Evolutionary conservation across 2,113 vertebrate genomes (phyloP), one percentile per base, ranked within the genome.

Genomic region (Cavia porcellus): DNA sequence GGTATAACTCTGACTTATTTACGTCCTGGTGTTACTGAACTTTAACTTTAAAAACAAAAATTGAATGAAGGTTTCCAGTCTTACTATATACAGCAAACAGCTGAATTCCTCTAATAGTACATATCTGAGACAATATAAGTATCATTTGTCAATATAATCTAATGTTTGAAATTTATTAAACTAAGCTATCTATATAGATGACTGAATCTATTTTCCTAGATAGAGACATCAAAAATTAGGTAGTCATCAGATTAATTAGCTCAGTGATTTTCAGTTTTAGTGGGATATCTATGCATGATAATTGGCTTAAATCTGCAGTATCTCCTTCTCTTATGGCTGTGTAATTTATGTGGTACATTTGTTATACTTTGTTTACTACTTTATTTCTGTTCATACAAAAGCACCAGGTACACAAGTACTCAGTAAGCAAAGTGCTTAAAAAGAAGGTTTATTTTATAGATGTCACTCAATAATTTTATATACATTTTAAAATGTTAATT

Each of bases 141-240:
- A 66, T 13, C 1, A 82, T 61, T 81, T 94, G 19, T 68, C 24
- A 81, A 83, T 57, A 42, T 42, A 84, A 75, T 52, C 72, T 72
- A 89, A 35, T 45, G 74, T 89, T 81, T 70, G 3, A 75, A 72
- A 11, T 52, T 75, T 74, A 32, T 47, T n/a, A 47, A 28, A 55
- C 15, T 68, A 57, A 90, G 35, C 12, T 90, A 68, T 42, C 14
- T 15, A 59, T 50, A 77, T 14, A 96, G 22, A 81, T 59, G n/a
- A 2, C 35, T 75, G 1, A 74, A 59, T 77, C 57, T 96, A 89
- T 35, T 83, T 90, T 28, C 28, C 28, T 86, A 47, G 81, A 95
- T 96, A 25, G 74, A 97, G 77, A 96, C 57, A 92, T 97, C 86
- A 93, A 94, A 90, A 86, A 79, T 92, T 91, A 77, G 12, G 4